Base-by-base conservation (phyloP, 2,888 invertebrate species). In the Podabrus alpinus region DNA sequence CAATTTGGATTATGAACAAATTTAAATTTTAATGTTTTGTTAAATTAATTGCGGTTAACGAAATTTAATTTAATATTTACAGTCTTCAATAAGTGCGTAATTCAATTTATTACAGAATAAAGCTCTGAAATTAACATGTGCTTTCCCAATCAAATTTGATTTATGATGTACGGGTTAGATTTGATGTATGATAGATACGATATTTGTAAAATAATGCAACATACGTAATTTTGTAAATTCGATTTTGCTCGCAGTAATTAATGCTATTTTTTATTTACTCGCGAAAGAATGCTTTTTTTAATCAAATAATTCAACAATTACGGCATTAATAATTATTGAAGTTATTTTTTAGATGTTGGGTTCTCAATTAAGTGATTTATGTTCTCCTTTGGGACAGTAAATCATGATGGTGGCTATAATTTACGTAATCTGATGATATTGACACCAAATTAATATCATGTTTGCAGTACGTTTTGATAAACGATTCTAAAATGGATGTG, bases 351-450 rank as follows among this genome's bases (percentile, higher is more conserved):
- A 61, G 17, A 61, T 13, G 17, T 64, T 64, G 21, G 21, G 11
- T 9, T 64, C 69, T 66, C 68, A 64, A 29, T 59, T 72, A 71
- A 71, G 45, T 72, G 75, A 75, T 75, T 72, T 69, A 72, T 75
- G 72, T 24, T n/a, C 19, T 75, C 72, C 75, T 72, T 68, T 66
- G 72, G 69, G 69, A 17, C 69, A 21, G 72, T 75, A 75, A 75
- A 75, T 75, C 75, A 75, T 72, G 59, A 69, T 68, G 15, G 21
- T 59, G 68, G 78, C 76, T 69, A 79, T 81, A 81, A 82, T 82
- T 82, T 81, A 82, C 74, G 81, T 77, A 81, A 82, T 83, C 81
- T 81, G 81, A 82, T 82, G 81, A 82, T 80, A 82, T 82, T 82
- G 83, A 82, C 83, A 81, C 81, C 81, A 80, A 82, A 83, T 83